Conservation (phyloP, 2,888 invertebrate species). For the Drosophila meridiana region DNA sequence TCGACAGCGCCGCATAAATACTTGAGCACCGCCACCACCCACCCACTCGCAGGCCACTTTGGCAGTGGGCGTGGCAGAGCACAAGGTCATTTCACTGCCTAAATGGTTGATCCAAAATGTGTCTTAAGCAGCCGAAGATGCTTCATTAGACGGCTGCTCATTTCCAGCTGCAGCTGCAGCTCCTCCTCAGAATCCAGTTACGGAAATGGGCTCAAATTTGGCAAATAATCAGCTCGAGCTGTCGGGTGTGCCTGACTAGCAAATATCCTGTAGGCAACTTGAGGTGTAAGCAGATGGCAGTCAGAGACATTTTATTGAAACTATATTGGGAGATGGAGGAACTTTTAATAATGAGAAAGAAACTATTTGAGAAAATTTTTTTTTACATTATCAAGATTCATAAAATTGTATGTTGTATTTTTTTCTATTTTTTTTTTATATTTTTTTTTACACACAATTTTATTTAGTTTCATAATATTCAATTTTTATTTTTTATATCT, state of each 20-base stretch:
- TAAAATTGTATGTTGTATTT: too few relatives aligned
- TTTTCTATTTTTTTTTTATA: too few relatives aligned
- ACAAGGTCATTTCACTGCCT: conserved; percentile 57
- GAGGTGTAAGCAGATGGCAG: background rate
- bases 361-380: too few relatives aligned
- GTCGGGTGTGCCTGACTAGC: conserved; percentile 1
- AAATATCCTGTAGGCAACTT: background rate
- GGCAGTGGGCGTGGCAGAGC: conserved; percentile 6
- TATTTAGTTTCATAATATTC: too few relatives aligned
- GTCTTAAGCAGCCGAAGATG: conserved; percentile 62
- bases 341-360: too few relatives aligned
- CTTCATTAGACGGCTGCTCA: conserved; percentile 1
- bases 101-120: conserved; percentile 69
- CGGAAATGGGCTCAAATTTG: conserved; percentile 1
- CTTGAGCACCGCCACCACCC: conserved; percentile 56
- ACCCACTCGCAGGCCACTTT: conserved; percentile 23
- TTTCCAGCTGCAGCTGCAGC: background rate
- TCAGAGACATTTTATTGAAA: background rate
- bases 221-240: background rate
- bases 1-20: conserved; percentile 69
- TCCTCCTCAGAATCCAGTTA: background rate
- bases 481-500: too few relatives aligned
- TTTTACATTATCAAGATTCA: too few relatives aligned
- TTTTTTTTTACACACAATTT: too few relatives aligned
- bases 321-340: background rate